These are phyloP conservation scores for Ctena decussata DNA, from an alignment of 2,888 invertebrate genomes.

Conservation along the genomic window DNA sequence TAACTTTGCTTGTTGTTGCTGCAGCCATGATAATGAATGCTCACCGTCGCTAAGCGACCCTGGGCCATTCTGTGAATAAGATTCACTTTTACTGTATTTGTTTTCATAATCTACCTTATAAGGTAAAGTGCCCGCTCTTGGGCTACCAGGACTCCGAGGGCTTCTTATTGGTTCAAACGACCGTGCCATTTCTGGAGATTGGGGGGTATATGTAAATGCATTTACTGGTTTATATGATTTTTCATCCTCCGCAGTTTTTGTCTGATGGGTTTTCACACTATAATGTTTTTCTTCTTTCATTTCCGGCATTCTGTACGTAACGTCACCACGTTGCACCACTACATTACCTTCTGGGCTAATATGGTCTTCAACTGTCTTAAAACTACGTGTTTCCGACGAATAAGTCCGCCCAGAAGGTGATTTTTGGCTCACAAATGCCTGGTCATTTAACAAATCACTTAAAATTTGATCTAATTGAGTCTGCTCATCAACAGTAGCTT, in stretches of 20 bases:
- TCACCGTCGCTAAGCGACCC: slow-evolving; percentile 69
- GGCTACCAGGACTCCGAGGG: slow-evolving; percentile 57
- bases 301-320: slow-evolving; percentile 79
- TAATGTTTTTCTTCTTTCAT: slow-evolving; percentile 78
- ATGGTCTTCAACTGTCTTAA: slow-evolving; percentile 75
- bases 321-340: slow-evolving; percentile 79
- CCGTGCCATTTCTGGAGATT: slow-evolving; percentile 68
- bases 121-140: slow-evolving; percentile 73
- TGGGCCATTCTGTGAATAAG: slow-evolving; percentile 72
- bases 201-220: slow-evolving; percentile 82
- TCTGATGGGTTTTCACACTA: slow-evolving; percentile 73
- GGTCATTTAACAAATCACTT: slow-evolving; percentile 84
- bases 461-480: slow-evolving; percentile 85
- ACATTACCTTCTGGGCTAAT: slow-evolving; percentile 74
- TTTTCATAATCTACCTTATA: slow-evolving; percentile 83
- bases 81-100: slow-evolving; percentile 65
- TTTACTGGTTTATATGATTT: slow-evolving; percentile 72
- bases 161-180: slow-evolving; percentile 63
- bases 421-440: slow-evolving; percentile 74
- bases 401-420: slow-evolving; percentile 67
- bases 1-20: slow-evolving; percentile 85
- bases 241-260: slow-evolving; percentile 66
- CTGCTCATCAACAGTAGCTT: slow-evolving; percentile 80
- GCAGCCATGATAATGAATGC: slow-evolving; percentile 82
- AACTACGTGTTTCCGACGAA: slow-evolving; percentile 72